These are phyloP conservation scores for Clepsis dumicolana DNA, from an alignment of 2,888 invertebrate genomes.

Conservation along the genomic window DNA sequence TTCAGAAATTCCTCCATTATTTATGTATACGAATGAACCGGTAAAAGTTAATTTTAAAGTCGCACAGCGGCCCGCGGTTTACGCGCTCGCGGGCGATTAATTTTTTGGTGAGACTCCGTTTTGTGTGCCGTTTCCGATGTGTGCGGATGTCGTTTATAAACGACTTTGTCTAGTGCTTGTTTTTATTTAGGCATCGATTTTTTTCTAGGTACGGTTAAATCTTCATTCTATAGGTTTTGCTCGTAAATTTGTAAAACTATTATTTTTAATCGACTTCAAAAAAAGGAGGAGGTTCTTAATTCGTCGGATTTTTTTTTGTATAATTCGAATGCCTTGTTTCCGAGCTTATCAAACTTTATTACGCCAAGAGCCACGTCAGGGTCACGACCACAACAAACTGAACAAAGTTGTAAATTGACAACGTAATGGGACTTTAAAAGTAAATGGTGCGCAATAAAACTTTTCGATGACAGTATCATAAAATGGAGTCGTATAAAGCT, in stretches of 20 bases:
- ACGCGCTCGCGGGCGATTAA: conserved; percentile 71
- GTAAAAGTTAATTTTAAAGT: conserved; percentile 85
- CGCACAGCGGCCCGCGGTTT: conserved; percentile 76
- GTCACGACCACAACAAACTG: conserved; percentile 43
- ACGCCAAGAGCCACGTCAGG: conserved; percentile 10
- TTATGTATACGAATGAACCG: conserved; percentile 86
- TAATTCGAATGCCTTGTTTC: neutral
- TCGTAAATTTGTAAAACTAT: neutral
- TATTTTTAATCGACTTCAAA: too few species aligned
- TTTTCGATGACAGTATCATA: conserved; percentile 75
- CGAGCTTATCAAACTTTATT: conserved; percentile 16
- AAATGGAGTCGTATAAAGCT: conserved; percentile 71
- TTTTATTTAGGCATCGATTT: conserved; percentile 17
- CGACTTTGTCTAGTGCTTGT: conserved; percentile 29
- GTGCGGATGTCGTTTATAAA: conserved; percentile 59
- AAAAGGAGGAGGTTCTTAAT: neutral
- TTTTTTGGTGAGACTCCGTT: conserved; percentile 63
- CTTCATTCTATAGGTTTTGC: neutral
- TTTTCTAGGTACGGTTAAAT: neutral
- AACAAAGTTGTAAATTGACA: conserved; percentile 64
- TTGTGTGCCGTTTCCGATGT: conserved; percentile 67
- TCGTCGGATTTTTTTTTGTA: neutral
- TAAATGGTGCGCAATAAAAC: conserved; percentile 72
- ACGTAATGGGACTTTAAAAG: conserved; percentile 66
- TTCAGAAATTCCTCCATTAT: conserved; percentile 86